Conservation (phyloP, 2,888 invertebrate genomes). For the Tipula confusa region DNA sequence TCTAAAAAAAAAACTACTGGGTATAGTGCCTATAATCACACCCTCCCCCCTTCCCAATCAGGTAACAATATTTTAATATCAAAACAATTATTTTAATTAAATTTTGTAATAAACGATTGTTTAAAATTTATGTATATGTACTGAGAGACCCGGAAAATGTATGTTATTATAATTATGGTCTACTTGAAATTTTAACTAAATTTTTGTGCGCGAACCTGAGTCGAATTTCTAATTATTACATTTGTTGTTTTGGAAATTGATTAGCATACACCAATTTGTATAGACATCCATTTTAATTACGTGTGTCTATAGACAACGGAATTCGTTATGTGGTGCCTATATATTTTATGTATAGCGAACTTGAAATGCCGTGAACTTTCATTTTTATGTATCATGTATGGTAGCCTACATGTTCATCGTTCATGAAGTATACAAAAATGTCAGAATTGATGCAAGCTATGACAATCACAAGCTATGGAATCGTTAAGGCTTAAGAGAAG, state of each 20-base stretch:
- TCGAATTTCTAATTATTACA: not conserved
- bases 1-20: slow-evolving; percentile 4
- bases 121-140: not conserved
- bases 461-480: too few relatives aligned
- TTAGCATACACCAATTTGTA: not conserved
- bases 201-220: not conserved
- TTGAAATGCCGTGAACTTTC: not conserved
- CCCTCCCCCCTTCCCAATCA: too few relatives aligned
- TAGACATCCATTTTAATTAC: not conserved
- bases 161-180: not conserved
- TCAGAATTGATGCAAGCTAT: too few relatives aligned
- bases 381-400: too few relatives aligned
- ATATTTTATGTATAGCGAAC: not conserved
- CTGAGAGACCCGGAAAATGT: not conserved
- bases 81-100: not conserved
- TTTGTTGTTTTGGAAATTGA: not conserved
- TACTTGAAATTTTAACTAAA: not conserved
- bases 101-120: not conserved
- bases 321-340: not conserved
- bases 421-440: too few relatives aligned
- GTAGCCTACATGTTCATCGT: too few relatives aligned
- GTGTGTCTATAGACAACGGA: not conserved
- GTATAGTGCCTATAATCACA: not conserved
- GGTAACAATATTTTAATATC: not conserved
- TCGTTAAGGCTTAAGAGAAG: too few relatives aligned